Evolutionary conservation across 37 sponge, comb jelly and placozoan genomes (phyloP).

Genomic region (Diacarnus erythraeanus): DNA sequence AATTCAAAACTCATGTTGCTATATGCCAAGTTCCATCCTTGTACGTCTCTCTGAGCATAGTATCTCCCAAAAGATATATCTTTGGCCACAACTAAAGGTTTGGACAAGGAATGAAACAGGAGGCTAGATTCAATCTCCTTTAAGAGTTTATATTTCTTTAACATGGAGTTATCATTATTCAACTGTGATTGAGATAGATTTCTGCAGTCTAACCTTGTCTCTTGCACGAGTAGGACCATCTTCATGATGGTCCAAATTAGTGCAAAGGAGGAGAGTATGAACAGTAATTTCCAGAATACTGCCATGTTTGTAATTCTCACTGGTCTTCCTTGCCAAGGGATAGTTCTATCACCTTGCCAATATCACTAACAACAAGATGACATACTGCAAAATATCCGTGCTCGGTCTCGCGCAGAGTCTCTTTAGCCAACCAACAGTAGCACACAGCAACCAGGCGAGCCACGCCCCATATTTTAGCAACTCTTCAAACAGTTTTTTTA

Average conservation of each 20-base stretch:
- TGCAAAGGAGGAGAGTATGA: neutral
- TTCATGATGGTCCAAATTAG: neutral
- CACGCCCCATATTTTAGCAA: neutral
- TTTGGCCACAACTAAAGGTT: conserved; percentile 63
- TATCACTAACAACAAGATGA: no score
- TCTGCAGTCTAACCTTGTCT: neutral
- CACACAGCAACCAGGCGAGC: neutral
- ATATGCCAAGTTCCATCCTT: conserved; percentile 75
- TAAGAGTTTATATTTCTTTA: neutral
- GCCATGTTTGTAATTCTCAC: neutral
- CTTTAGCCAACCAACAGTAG: neutral
- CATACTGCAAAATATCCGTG: no score
- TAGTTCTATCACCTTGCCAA: no score
- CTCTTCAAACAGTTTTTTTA: no score
- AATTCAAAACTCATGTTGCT: conserved; percentile 67
- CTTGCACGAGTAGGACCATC: neutral
- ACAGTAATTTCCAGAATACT: neutral
- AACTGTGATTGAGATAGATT: no score
- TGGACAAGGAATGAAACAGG: conserved; percentile 42
- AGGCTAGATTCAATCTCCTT: conserved; percentile 20
- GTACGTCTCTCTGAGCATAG: conserved; percentile 84
- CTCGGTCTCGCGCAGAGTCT: neutral
- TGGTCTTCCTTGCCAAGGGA: no score
- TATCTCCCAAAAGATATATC: conserved; percentile 72
- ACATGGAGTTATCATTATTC: neutral